phyloP scores from a whole-genome alignment of 2,113 vertebrate species.

The Guaruba guarouba region DNA sequence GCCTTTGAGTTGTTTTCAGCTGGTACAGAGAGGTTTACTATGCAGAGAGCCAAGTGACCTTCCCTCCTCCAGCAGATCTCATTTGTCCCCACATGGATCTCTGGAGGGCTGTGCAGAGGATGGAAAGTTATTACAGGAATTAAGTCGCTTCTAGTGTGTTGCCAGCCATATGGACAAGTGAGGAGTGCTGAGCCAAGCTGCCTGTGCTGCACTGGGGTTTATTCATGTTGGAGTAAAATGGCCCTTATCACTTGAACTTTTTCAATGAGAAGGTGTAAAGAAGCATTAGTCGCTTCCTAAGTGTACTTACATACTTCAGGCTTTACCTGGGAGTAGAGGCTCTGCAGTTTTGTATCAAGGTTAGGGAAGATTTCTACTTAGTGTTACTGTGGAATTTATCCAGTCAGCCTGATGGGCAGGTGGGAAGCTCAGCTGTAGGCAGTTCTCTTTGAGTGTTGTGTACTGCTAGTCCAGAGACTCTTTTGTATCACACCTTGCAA shows the following conservation, averaged over 20 bases:
- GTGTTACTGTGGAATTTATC: not conserved
- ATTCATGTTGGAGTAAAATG: not conserved
- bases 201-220: not conserved
- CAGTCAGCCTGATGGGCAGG: not conserved
- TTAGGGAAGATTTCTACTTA: not conserved
- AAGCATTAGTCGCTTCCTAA: not conserved
- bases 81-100: rapidly evolving
- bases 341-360: not conserved
- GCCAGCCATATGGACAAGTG: not conserved
- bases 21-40: not conserved
- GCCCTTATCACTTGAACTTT: not conserved
- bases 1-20: not conserved
- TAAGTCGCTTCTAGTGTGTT: not conserved
- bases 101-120: not conserved
- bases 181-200: not conserved
- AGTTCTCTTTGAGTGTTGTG: rapidly evolving
- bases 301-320: not conserved
- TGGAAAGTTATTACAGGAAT: not conserved
- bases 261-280: not conserved
- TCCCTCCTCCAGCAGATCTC: not conserved
- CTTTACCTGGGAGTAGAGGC: not conserved
- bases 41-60: not conserved
- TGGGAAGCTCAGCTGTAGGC: not conserved
- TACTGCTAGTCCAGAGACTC: too few species aligned
- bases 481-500: rapidly evolving